Percentiles rank a stretch among this genome's conserved stretches.
Evolutionary conservation across 1,140 invertebrate genomes (phyloP).

Genomic region (Lucilia cuprina): DNA sequence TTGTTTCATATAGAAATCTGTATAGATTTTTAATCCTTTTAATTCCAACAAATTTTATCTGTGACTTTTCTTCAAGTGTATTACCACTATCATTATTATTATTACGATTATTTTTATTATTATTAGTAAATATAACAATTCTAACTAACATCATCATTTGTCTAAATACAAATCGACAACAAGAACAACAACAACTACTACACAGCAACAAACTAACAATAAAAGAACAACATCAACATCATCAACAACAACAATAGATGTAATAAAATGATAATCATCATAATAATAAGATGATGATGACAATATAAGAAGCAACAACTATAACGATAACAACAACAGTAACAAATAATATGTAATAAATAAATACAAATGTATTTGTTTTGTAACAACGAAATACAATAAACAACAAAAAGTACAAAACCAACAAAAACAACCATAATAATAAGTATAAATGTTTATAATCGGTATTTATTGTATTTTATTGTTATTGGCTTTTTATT

Average conservation of each 20-base stretch:
- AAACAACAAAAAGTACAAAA: neutral
- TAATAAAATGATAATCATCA: conserved; percentile 9
- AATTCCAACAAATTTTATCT: too few relatives aligned
- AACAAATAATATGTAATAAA: neutral
- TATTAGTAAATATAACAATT: neutral
- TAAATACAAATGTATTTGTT: neutral
- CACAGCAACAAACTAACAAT: neutral
- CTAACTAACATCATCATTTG: neutral
- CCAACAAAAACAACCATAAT: neutral
- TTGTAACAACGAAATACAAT: neutral
- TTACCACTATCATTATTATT: neutral
- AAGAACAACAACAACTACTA: neutral
- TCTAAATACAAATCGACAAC: neutral
- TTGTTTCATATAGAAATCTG: too few relatives aligned
- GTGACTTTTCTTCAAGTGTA: neutral
- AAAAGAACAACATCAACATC: neutral
- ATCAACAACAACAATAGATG: neutral
- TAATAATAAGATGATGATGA: neutral
- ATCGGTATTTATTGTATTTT: neutral
- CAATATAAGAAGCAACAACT: neutral
- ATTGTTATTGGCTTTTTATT: conserved; percentile 6
- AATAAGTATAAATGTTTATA: neutral
- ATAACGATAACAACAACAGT: neutral
- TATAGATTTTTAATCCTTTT: too few relatives aligned
- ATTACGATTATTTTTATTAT: neutral